Base-by-base conservation (phyloP, 2,113 vertebrate species). In the Coturnix japonica region DNA sequence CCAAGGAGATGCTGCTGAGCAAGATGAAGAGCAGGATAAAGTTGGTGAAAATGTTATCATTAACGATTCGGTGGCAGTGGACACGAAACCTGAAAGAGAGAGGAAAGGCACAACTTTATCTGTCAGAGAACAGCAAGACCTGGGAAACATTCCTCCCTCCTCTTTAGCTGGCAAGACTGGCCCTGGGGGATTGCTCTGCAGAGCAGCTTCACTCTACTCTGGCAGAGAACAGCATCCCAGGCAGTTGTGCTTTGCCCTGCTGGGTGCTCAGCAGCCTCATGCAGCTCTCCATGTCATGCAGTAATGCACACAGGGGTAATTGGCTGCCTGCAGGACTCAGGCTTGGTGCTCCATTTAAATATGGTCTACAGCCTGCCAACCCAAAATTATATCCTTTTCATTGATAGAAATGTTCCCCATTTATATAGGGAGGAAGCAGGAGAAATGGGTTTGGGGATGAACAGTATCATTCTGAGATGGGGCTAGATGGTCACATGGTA, bases 21-120 rank as follows among this genome's bases (percentile, higher is more conserved):
- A 99, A 97, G 95, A 99, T 99, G 98, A 99, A 99, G 97, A 99
- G 99, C 44, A 99, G 98, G 98, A 99, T 99, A 96, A 99, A 98
- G 98, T 99, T 99, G 98, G 99, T 99, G 98, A 99, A 99, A 97
- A 99, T 98, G 78, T 99, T 99, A 97, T 99, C 98, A 9, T 99
- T 99, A 93, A 99, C 99, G 22, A 99, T 99, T 87, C 98, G 98
- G 96, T 99, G 99, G 96, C 99, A 99, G 91, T 99, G 98, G 95
- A 99, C 97, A 91, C 99, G 98, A 90, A 99, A 99, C 97, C 99
- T 99, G 96, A 35, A 65, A 64, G 25, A 89, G 87, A 87, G 49
- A 89, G 75, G n/a, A 81, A 59, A 91, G 76, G 88, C 61, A 95
- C 6, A 35, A 18, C 11, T 87, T 88, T 41, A 95, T 70, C 82